Evolutionary conservation across 2,113 vertebrate genomes (phyloP).

Genomic region (Pardalotus punctatus): DNA sequence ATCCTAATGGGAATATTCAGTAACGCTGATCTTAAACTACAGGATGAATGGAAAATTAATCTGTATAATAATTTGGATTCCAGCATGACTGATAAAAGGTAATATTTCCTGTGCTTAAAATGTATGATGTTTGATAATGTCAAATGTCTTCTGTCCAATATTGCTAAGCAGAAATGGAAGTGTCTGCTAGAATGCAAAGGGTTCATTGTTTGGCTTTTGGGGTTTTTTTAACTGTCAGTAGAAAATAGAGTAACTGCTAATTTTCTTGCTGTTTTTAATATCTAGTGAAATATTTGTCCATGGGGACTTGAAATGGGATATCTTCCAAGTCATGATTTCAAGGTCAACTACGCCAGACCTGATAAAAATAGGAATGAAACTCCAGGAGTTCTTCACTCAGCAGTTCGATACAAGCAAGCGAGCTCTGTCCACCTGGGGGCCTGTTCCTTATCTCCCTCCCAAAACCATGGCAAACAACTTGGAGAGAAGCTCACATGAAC

Average conservation of each 20-base stretch:
- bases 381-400: constrained; percentile 99
- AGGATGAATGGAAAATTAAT: constrained; percentile 98
- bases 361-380: constrained; percentile 99
- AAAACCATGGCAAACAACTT: constrained; percentile 84
- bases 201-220: not conserved
- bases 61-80: constrained; percentile 84
- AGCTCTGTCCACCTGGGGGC: constrained; percentile 96
- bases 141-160: not conserved
- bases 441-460: constrained; percentile 91
- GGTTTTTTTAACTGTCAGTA: not conserved
- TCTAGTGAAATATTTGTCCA: constrained; percentile 95
- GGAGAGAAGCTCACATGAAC: constrained; percentile 86
- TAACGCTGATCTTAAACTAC: constrained; percentile 94
- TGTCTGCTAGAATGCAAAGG: not conserved
- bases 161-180: not conserved
- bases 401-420: constrained; percentile 99
- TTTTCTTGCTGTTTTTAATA: constrained; percentile 21
- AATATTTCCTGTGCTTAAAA: not conserved
- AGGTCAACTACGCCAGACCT: constrained; percentile 97
- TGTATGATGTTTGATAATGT: not conserved
- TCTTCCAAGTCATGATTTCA: constrained; percentile 99
- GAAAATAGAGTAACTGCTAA: not conserved
- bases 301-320: constrained; percentile 98
- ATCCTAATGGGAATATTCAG: constrained; percentile 99
- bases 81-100: constrained; percentile 96